These are phyloP conservation scores for Baryphthengus martii DNA, from an alignment of 2,113 vertebrate species.

Conservation along the genomic window DNA sequence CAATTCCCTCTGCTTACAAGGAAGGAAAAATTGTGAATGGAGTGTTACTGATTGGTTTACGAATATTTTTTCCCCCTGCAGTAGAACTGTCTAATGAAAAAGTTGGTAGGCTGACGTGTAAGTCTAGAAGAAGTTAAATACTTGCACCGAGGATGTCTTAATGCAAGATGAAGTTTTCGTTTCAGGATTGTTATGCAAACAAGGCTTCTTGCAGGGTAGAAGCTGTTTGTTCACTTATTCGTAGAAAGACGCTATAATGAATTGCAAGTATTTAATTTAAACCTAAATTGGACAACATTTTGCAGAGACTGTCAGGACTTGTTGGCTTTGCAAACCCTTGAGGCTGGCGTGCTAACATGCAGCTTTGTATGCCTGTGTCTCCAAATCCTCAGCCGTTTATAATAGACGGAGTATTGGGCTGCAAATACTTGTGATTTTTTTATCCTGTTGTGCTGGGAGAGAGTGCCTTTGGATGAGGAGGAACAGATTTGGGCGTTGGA, in stretches of 20 bases:
- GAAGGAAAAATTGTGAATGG: not conserved
- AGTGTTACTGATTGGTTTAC: not conserved
- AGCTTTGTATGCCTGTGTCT: not conserved
- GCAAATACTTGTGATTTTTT: conserved; percentile 31
- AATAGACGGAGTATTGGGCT: conserved; percentile 36
- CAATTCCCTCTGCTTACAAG: conserved; percentile 17
- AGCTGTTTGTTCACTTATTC: not conserved
- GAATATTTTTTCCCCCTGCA: not conserved
- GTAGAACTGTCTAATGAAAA: not conserved
- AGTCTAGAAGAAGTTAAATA: not conserved
- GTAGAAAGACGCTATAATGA: not conserved
- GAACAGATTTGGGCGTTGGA: conserved; percentile 31
- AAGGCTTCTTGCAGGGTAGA: not conserved
- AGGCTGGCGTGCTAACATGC: not conserved
- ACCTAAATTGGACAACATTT: conserved; percentile 38
- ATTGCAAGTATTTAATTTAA: conserved; percentile 32
- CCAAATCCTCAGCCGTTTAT: conserved; percentile 24
- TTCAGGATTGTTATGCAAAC: not conserved
- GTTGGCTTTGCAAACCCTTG: conserved; percentile 42
- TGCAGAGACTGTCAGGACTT: conserved; percentile 47
- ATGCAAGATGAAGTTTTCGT: not conserved
- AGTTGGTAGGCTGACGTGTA: not conserved
- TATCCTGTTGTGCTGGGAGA: not conserved
- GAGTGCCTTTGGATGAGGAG: conserved; percentile 23
- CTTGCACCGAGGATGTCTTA: not conserved